Evolutionary conservation across 1,140 invertebrate species (phyloP).

Genomic region (Phymastichus coffea): DNA sequence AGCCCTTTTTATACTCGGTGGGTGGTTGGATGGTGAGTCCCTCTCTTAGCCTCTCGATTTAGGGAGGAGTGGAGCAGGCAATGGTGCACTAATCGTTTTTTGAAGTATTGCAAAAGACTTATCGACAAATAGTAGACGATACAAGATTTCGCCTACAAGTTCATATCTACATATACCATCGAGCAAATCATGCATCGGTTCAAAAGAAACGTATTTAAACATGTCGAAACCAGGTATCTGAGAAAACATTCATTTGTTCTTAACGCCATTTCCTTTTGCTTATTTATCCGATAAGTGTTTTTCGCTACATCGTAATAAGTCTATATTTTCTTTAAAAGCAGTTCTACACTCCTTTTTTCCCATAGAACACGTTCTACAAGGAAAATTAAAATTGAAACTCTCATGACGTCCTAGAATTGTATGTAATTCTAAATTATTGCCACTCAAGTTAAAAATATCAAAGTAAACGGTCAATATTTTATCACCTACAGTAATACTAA

Average conservation of each 20-base stretch:
- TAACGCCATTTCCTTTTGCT: slow-evolving; percentile 19
- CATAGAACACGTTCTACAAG: slow-evolving; percentile 2
- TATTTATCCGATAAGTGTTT: slow-evolving; percentile 22
- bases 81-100: too few species aligned
- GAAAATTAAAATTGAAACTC: slow-evolving; percentile 16
- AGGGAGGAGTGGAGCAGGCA: too few species aligned
- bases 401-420: neutral
- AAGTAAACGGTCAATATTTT: slow-evolving; percentile 19
- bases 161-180: slow-evolving; percentile 34
- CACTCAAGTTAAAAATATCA: slow-evolving; percentile 3
- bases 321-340: slow-evolving; percentile 21
- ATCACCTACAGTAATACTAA: slow-evolving; percentile 12
- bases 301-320: slow-evolving; percentile 16
- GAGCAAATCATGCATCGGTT: slow-evolving; percentile 33
- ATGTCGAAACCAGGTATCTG: slow-evolving; percentile 24
- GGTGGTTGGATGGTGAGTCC: too few species aligned
- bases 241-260: slow-evolving; percentile 25
- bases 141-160: slow-evolving; percentile 26
- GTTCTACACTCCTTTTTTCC: slow-evolving; percentile 3
- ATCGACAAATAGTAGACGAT: slow-evolving; percentile 24
- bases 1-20: too few species aligned
- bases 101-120: slow-evolving; percentile 27
- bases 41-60: too few species aligned
- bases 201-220: slow-evolving; percentile 26
- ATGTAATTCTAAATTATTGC: slow-evolving; percentile 4